A percentile compares a stretch with the other conserved stretches of the same genome.
Conservation (phyloP, 2,113 vertebrate species). For the Panurus biarmicus region DNA sequence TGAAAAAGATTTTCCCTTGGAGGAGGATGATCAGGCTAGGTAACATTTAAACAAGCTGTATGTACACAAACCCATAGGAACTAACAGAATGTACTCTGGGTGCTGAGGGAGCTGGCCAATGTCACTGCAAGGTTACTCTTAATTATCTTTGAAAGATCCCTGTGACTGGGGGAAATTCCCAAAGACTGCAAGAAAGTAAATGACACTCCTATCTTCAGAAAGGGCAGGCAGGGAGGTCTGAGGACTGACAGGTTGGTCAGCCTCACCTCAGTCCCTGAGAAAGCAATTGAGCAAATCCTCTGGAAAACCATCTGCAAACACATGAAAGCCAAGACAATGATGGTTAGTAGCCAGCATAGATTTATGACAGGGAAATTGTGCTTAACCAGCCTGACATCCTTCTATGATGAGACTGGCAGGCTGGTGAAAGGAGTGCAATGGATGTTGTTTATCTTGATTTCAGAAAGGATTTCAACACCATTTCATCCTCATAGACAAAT, state of each 20-base stretch:
- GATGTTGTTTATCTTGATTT: neutral
- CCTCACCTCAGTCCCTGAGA: neutral
- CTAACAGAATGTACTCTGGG: rapidly evolving
- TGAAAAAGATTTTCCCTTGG: neutral
- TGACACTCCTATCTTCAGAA: neutral
- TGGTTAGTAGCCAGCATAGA: neutral
- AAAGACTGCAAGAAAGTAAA: neutral
- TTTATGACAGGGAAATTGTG: neutral
- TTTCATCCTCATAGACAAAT: neutral
- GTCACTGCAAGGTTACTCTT: neutral
- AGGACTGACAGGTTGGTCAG: neutral
- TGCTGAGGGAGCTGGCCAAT: neutral
- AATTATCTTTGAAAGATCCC: neutral
- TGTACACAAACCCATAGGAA: neutral
- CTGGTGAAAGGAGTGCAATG: neutral
- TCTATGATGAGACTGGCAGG: neutral
- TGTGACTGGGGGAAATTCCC: neutral
- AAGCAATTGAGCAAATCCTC: neutral
- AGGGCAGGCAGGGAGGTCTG: neutral
- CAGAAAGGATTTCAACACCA: neutral
- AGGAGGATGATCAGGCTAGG: neutral
- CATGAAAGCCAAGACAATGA: neutral
- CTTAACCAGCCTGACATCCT: neutral
- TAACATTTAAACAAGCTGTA: neutral
- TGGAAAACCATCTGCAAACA: neutral